These are phyloP conservation scores for Acanthosepion esculentum DNA, from an alignment of 2,888 invertebrate species.

Conservation along the genomic window DNA sequence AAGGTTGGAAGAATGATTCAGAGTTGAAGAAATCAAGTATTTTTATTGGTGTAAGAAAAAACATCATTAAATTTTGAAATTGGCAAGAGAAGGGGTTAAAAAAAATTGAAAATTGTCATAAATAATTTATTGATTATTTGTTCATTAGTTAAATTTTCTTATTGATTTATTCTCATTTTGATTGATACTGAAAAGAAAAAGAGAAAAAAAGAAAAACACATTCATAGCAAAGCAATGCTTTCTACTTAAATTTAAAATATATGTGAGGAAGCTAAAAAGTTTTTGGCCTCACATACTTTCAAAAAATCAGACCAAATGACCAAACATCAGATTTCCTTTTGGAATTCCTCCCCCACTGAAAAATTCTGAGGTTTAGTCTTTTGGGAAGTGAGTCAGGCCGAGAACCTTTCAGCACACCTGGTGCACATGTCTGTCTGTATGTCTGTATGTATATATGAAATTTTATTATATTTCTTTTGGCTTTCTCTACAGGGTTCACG, in stretches of 20 bases:
- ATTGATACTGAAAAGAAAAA: background rate
- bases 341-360: background rate
- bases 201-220: background rate
- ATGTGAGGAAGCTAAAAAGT: background rate
- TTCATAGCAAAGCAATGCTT: background rate
- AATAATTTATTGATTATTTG: background rate
- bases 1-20: background rate
- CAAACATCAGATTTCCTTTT: no score
- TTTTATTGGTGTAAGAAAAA: background rate
- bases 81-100: background rate
- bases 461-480: background rate
- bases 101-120: background rate
- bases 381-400: no score
- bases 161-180: background rate
- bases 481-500: background rate
- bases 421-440: no score
- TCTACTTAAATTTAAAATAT: background rate
- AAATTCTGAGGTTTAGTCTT: background rate
- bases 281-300: no score
- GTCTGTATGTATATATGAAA: no score
- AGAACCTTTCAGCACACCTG: no score
- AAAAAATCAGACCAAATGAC: no score
- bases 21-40: background rate
- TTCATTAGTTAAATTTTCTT: background rate
- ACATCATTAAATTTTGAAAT: background rate